Conservation (phyloP, 2,113 vertebrate species). For the Ptilonorhynchus violaceus region DNA sequence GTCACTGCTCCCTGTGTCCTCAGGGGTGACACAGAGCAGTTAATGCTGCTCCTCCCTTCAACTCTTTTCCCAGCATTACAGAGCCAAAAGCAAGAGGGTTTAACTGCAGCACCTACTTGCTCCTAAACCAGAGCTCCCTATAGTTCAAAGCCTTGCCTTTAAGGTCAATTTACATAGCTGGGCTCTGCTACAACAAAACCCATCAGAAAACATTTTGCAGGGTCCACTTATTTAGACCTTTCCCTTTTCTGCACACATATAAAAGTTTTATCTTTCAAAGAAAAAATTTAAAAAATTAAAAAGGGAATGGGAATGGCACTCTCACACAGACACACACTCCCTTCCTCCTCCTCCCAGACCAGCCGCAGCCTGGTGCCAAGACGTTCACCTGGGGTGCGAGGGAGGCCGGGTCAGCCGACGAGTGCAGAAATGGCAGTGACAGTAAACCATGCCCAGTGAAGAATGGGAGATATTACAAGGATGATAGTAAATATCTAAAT, state of each 20-base stretch:
- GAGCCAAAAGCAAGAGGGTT: background rate
- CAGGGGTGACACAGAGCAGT: background rate
- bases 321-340: slow-evolving; percentile 47
- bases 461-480: slow-evolving; percentile 65
- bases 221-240: background rate
- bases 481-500: slow-evolving; percentile 64
- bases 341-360: slow-evolving; percentile 63
- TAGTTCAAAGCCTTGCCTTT: background rate
- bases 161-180: background rate
- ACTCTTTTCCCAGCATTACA: background rate
- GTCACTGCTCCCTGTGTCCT: background rate
- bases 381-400: slow-evolving; percentile 66
- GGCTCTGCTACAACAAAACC: background rate
- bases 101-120: background rate
- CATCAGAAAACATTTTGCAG: background rate
- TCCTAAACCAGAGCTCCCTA: background rate
- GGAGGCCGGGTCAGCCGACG: slow-evolving; percentile 57
- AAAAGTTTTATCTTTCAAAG: background rate
- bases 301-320: slow-evolving; percentile 12
- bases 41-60: background rate
- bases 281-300: background rate
- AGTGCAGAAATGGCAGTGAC: slow-evolving; percentile 68
- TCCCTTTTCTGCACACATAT: background rate
- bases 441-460: slow-evolving; percentile 69
- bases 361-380: slow-evolving; percentile 50